Conservation (phyloP, 2,113 vertebrate genomes). For the Brachyhypopomus gauderio region DNA sequence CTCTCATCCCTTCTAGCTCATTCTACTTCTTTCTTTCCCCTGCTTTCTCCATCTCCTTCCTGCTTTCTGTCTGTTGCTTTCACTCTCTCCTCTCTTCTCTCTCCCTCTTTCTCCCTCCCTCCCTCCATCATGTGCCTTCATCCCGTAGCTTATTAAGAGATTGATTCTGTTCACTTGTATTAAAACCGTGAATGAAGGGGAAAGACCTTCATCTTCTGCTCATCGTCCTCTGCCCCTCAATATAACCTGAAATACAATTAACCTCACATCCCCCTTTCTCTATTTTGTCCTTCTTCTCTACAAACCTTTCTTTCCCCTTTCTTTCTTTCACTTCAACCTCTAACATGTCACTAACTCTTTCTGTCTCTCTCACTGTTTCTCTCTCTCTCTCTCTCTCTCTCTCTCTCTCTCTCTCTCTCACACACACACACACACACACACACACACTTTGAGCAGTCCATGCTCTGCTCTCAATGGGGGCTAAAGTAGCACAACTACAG, state of each 20-base stretch:
- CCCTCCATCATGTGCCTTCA: background rate
- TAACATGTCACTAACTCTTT: background rate
- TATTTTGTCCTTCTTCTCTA: conserved; percentile 13
- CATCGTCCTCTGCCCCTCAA: conserved; percentile 40
- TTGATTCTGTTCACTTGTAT: conserved; percentile 45
- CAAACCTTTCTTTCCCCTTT: background rate
- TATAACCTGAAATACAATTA: conserved; percentile 32
- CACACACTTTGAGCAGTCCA: conserved; percentile 35
- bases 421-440: conserved; percentile 37
- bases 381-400: background rate
- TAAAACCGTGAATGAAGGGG: conserved; percentile 43
- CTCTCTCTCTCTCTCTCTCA: background rate
- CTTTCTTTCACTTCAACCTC: background rate
- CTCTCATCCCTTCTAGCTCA: background rate
- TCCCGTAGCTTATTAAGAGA: conserved; percentile 41
- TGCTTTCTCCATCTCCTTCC: conserved; percentile 9
- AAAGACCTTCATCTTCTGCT: conserved; percentile 43
- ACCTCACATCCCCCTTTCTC: conserved; percentile 15
- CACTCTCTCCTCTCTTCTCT: background rate
- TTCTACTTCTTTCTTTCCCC: background rate
- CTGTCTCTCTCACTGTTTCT: background rate
- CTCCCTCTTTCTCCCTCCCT: background rate
- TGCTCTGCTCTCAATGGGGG: conserved; percentile 25
- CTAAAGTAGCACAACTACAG: conserved; percentile 30
- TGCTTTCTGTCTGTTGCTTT: conserved; percentile 17